Base-by-base conservation (phyloP, 2,797 vertebrate species). In the Gymnoscopelus braueri region DNA sequence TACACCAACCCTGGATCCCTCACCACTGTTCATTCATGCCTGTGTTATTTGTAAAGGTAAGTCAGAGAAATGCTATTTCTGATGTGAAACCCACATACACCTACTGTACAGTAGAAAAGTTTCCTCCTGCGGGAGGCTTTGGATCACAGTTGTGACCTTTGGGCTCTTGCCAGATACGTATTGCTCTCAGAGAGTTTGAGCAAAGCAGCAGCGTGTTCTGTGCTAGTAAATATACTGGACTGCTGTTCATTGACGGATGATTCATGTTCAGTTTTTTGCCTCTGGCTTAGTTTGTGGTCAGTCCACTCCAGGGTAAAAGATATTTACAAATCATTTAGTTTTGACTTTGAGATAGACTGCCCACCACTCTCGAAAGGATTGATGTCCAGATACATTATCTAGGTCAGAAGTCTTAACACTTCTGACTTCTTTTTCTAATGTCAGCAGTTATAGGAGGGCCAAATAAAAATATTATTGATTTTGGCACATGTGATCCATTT, bases 101-200 rank as follows among this genome's bases (percentile, higher is more conserved):
- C 39, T 44, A 35, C 58, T 15, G 69, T 85, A 71, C 58, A 26
- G 69, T 85, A 71, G 84, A 74, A 84, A 82, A 65, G 65, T 59
- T 84, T 85, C 60, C 71, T 84, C 71, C 67, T 19, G 58, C 74
- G 61, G 76, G 54, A 59, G 72, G 71, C 23, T 26, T 73, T 56
- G 75, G 80, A 81, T 71, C 74, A 82, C 75, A 72, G 68, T 69
- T 51, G 29, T 68, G 87, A 85, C 81, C 75, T 77, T 69, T 82
- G 82, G 80, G 71, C 68, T 54, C 0, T 15, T 47, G 80, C 81
- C 84, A 83, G 77, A 70, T 68, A 35, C 32, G 6, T 35, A 72
- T 72, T 32, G 49, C 66, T 78, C 69, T 78, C 69, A 63, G 75
- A 70, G 76, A 74, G 73, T 24, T 62, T 78, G 67, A 15, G 60